Conservation (phyloP, 1,140 invertebrate species). For the Ceratitis capitata region DNA sequence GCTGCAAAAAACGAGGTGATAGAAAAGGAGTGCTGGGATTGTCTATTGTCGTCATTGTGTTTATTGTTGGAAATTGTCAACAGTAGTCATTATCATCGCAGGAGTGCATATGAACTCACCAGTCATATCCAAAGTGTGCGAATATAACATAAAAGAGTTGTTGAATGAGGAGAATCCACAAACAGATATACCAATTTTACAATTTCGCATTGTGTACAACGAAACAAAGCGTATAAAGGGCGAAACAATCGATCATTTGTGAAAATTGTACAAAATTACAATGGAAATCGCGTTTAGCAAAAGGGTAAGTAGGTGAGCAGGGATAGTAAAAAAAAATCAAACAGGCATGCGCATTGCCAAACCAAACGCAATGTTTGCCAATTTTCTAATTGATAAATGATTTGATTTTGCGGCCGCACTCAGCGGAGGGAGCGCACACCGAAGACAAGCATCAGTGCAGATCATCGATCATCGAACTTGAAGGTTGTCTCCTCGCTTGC, state of each 20-base stretch:
- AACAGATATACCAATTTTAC: conserved; percentile 48
- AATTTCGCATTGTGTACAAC: conserved; percentile 46
- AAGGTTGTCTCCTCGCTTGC: conserved; percentile 11
- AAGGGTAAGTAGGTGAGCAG: conserved; percentile 46
- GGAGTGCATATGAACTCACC: conserved; percentile 55
- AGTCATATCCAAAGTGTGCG: conserved; percentile 54
- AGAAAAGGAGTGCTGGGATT: conserved; percentile 48
- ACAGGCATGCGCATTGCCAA: conserved; percentile 11
- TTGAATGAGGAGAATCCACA: conserved; percentile 51
- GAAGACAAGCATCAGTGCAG: background rate
- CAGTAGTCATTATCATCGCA: conserved; percentile 43
- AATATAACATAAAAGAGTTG: conserved; percentile 43
- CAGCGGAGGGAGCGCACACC: background rate
- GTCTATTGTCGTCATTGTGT: background rate
- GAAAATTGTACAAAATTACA: conserved; percentile 36
- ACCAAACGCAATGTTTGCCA: conserved; percentile 61
- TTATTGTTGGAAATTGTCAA: conserved; percentile 40
- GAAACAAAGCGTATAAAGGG: conserved; percentile 21
- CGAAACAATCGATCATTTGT: conserved; percentile 61
- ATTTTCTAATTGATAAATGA: conserved; percentile 65
- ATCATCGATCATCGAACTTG: background rate
- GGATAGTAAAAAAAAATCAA: too few relatives aligned
- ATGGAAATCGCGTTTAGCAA: conserved; percentile 41
- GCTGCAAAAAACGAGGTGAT: background rate
- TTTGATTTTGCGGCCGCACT: conserved; percentile 52